These are phyloP conservation scores for Hetaerina titia DNA, from an alignment of 2,888 invertebrate species.

Conservation along the genomic window DNA sequence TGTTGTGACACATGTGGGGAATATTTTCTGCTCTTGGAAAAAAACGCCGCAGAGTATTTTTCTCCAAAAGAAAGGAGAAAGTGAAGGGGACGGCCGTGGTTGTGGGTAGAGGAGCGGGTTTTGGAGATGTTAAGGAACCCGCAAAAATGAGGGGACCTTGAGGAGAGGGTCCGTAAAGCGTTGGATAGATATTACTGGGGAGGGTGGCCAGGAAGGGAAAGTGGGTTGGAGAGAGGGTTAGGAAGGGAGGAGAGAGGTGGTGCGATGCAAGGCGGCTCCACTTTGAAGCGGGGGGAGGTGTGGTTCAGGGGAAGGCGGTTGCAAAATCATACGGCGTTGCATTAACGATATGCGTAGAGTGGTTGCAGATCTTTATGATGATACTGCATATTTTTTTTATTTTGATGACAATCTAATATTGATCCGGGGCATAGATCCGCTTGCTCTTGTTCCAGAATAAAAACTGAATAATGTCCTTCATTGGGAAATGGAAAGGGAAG, in stretches of 20 bases:
- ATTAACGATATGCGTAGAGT: conserved; percentile 15
- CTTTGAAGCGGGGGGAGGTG: background rate
- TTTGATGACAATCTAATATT: background rate
- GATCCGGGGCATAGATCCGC: background rate
- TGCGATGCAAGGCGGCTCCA: background rate
- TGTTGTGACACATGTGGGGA: conserved; percentile 22
- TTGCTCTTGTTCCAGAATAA: background rate
- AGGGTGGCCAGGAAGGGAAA: background rate
- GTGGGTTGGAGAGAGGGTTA: too few species aligned
- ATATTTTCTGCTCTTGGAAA: background rate
- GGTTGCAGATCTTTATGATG: background rate
- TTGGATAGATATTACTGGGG: background rate
- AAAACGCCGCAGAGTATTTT: background rate
- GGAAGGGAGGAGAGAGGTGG: too few species aligned
- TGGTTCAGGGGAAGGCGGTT: background rate
- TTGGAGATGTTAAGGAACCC: background rate
- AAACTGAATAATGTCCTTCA: background rate
- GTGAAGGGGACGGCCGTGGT: background rate
- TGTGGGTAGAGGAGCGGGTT: background rate
- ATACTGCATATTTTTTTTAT: background rate
- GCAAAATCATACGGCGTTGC: conserved; percentile 9
- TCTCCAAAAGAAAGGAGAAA: background rate
- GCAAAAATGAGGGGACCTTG: background rate
- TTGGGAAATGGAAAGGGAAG: background rate
- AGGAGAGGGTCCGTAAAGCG: background rate